These are phyloP conservation scores for Melanerpes formicivorus DNA, from an alignment of 2,113 vertebrate genomes.

Conservation along the genomic window DNA sequence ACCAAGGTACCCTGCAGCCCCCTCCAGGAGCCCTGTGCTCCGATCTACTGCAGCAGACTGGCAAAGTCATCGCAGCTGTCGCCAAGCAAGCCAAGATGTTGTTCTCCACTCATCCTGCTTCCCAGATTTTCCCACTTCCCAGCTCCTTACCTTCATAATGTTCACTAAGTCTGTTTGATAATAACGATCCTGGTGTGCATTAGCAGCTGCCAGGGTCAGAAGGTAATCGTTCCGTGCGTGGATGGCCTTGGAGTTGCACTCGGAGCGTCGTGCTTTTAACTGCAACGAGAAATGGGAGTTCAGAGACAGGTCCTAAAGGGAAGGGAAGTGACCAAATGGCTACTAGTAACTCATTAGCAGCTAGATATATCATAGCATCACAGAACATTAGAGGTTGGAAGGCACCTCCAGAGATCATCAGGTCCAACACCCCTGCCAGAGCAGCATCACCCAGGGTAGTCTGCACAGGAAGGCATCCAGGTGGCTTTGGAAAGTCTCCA, in stretches of 20 bases:
- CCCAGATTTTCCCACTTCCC: neutral
- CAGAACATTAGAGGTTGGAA: too few relatives aligned
- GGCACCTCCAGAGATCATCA: too few relatives aligned
- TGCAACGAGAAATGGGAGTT: constrained; percentile 54
- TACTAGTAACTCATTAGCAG: rapidly evolving
- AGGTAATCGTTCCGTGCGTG: constrained; percentile 97
- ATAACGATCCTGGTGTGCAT: constrained; percentile 97
- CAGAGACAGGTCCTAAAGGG: neutral
- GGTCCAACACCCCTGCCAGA: too few relatives aligned
- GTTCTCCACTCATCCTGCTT: rapidly evolving
- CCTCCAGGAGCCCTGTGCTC: neutral
- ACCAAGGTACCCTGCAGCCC: too few relatives aligned
- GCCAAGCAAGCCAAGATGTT: neutral
- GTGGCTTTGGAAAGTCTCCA: too few relatives aligned
- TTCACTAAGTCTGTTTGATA: constrained; percentile 93
- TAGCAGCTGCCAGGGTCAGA: constrained; percentile 94
- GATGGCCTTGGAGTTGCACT: constrained; percentile 96
- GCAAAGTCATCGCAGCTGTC: rapidly evolving
- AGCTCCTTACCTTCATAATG: constrained; percentile 87
- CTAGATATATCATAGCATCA: rapidly evolving
- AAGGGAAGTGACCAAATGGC: rapidly evolving
- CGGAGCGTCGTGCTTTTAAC: constrained; percentile 96
- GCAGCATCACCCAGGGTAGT: too few relatives aligned
- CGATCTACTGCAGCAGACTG: rapidly evolving
- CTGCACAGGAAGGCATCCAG: too few relatives aligned